Conservation (phyloP, 2,113 vertebrate genomes). For the Thamnaconus septentrionalis region DNA sequence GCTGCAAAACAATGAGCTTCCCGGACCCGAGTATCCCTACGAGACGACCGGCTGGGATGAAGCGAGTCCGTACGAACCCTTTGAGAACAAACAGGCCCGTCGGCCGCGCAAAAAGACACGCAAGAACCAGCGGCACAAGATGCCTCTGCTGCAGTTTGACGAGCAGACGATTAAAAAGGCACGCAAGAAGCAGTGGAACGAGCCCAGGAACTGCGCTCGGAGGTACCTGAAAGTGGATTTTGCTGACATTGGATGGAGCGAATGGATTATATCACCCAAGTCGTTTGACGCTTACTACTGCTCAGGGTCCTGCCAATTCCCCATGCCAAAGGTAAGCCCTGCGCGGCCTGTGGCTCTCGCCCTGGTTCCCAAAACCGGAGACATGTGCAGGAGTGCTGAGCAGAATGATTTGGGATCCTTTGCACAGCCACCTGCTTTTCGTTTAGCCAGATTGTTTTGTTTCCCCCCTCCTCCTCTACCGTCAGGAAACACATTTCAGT, state of each 20-base stretch:
- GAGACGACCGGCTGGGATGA: conserved; percentile 81
- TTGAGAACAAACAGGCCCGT: conserved; percentile 78
- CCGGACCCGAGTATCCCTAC: conserved; percentile 85
- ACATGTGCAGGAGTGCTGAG: background rate
- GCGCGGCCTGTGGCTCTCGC: background rate
- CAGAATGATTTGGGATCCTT: background rate
- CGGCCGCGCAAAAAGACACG: conserved; percentile 84
- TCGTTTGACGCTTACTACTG: conserved; percentile 96
- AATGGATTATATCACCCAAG: conserved; percentile 98
- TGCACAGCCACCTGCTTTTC: background rate
- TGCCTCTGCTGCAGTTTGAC: conserved; percentile 90
- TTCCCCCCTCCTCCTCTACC: background rate
- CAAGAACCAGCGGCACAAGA: conserved; percentile 82
- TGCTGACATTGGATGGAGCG: conserved; percentile 96
- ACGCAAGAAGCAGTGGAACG: conserved; percentile 91
- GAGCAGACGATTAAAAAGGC: conserved; percentile 93
- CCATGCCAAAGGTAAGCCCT: conserved; percentile 92
- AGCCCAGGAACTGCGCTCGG: conserved; percentile 86
- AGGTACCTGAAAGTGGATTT: conserved; percentile 97
- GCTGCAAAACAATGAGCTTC: conserved; percentile 92
- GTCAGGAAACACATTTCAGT: background rate
- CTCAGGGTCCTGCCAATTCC: conserved; percentile 96
- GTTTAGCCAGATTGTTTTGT: background rate
- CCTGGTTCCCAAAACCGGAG: background rate
- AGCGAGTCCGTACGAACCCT: conserved; percentile 78